Evolutionary conservation across 2,888 invertebrate genomes (phyloP).

Genomic region (Frankliniella intonsa): DNA sequence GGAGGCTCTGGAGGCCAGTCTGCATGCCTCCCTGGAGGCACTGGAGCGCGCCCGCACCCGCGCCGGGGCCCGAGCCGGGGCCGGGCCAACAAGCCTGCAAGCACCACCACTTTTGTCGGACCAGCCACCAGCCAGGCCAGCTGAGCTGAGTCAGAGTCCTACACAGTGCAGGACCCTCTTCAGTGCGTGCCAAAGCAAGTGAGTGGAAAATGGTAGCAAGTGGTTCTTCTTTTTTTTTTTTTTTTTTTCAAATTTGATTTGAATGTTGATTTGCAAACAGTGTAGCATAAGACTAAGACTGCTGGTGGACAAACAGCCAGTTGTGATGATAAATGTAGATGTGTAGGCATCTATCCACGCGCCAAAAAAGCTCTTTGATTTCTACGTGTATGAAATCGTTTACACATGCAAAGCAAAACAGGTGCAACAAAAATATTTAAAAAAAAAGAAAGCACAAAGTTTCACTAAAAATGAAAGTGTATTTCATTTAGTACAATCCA

Average conservation of each 20-base stretch:
- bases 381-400: no score
- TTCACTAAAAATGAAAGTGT: conserved; percentile 21
- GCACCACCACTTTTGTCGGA: not conserved
- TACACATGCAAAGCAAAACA: not conserved
- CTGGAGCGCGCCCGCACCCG: not conserved
- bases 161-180: not conserved
- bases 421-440: not conserved
- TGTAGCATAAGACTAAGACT: no score
- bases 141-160: not conserved
- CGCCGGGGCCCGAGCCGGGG: not conserved
- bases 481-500: conserved; percentile 17
- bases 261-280: no score
- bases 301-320: no score
- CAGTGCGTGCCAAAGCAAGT: no score
- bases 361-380: no score
- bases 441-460: not conserved
- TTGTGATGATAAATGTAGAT: no score
- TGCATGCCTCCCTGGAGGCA: no score
- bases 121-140: not conserved
- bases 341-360: no score
- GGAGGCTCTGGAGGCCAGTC: not conserved
- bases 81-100: not conserved
- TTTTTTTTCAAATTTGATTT: no score
- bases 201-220: no score
- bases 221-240: no score